These are phyloP conservation scores for Stichopus chloronotus DNA, from an alignment of 35 echinoderm and acorn worm genomes.

Conservation along the genomic window DNA sequence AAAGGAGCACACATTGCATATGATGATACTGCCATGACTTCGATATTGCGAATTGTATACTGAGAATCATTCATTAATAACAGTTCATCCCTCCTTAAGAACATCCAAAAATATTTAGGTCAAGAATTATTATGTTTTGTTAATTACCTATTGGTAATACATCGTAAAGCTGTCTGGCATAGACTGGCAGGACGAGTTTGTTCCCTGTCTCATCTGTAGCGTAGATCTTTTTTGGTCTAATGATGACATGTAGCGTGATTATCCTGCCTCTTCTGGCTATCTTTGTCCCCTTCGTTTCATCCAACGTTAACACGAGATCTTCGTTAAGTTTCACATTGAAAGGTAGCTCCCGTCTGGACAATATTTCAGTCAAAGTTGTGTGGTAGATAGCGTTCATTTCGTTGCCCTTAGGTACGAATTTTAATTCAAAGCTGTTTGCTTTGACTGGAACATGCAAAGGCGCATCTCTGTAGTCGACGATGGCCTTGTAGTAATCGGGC, in stretches of 20 bases:
- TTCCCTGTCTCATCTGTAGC: not conserved
- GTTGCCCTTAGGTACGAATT: constrained; percentile 11
- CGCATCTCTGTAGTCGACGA: not conserved
- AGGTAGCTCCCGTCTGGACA: constrained; percentile 10
- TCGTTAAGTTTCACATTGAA: not conserved
- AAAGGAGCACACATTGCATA: too few relatives aligned
- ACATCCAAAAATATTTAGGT: too few relatives aligned
- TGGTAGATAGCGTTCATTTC: constrained; percentile 34
- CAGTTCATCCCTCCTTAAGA: too few relatives aligned
- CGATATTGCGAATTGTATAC: too few relatives aligned
- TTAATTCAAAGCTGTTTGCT: not conserved
- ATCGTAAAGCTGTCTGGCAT: constrained; percentile 33
- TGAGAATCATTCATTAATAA: too few relatives aligned
- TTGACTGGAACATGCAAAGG: not conserved
- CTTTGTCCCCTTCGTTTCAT: not conserved
- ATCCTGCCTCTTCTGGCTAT: not conserved
- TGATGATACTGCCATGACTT: too few relatives aligned
- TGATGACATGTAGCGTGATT: constrained; percentile 20
- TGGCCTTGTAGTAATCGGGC: not conserved
- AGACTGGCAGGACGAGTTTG: not conserved
- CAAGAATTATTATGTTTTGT: not conserved
- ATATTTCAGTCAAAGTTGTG: not conserved
- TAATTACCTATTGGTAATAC: constrained; percentile 38
- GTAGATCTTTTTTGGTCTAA: constrained; percentile 24
- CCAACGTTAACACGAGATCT: not conserved